Percentiles rank a stretch among this genome's conserved stretches.
phyloP scores from a whole-genome alignment of 2,113 vertebrate genomes.

The Eubucco bourcierii region DNA sequence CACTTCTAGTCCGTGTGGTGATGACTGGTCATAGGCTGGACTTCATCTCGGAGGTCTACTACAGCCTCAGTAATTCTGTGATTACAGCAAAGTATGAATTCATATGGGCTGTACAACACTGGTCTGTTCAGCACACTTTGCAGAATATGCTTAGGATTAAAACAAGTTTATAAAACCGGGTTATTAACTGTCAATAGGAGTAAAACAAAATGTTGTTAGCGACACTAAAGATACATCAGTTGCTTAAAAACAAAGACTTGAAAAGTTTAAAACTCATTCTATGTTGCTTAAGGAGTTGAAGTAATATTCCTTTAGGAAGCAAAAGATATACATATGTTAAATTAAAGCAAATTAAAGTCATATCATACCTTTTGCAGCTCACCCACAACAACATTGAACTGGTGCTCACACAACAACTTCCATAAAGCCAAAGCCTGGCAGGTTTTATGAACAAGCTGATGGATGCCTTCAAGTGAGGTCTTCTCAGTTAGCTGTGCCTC shows the following conservation, averaged over 20 bases:
- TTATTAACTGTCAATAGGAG: neutral
- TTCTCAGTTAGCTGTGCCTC: slow-evolving; percentile 95
- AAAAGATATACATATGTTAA: neutral
- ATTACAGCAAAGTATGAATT: neutral
- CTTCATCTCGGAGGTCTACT: too few species aligned
- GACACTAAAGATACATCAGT: neutral
- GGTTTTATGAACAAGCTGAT: slow-evolving; percentile 91
- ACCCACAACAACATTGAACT: slow-evolving; percentile 89
- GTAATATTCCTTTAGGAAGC: neutral
- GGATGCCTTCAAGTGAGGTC: slow-evolving; percentile 90
- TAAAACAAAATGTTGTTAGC: neutral
- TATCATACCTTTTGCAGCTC: slow-evolving; percentile 90
- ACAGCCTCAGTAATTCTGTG: too few species aligned
- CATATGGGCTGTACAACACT: neutral
- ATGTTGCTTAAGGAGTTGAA: neutral
- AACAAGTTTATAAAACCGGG: neutral
- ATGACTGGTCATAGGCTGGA: too few species aligned
- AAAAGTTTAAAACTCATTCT: neutral
- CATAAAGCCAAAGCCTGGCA: slow-evolving; percentile 92
- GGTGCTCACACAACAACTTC: slow-evolving; percentile 96
- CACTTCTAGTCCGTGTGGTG: too few species aligned
- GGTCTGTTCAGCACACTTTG: neutral
- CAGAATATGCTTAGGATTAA: neutral
- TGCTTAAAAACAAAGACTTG: neutral
- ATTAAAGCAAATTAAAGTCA: neutral